phyloP scores from a whole-genome alignment of 2,797 vertebrate species.

The Phrynocephalus vlangalii region DNA sequence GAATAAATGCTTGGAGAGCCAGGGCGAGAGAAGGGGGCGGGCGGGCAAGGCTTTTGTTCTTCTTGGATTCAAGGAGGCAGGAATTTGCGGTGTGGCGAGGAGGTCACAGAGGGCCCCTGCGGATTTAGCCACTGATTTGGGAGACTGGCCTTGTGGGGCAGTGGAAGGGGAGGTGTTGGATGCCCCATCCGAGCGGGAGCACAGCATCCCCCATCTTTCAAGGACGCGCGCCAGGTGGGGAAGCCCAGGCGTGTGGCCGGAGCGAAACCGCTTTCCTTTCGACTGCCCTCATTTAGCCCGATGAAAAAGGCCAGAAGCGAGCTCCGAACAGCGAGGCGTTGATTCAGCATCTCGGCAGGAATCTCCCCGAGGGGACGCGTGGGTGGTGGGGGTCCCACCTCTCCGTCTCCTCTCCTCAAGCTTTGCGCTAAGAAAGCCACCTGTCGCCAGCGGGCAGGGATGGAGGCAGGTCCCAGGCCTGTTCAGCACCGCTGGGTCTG shows the following conservation, averaged over 20 bases:
- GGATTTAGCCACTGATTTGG: neutral
- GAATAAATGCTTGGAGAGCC: neutral
- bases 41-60: neutral
- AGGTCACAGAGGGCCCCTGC: no score
- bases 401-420: conserved; percentile 29
- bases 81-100: no score
- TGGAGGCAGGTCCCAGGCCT: neutral
- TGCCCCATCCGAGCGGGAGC: neutral
- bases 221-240: neutral
- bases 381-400: neutral
- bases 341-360: neutral
- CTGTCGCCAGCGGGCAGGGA: neutral
- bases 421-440: conserved; percentile 57
- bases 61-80: no score
- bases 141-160: no score
- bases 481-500: conserved; percentile 15
- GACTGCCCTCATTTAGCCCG: no score
- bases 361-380: neutral
- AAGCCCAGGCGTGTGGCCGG: neutral
- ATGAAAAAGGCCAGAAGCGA: neutral
- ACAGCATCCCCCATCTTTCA: neutral
- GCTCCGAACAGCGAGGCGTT: no score
- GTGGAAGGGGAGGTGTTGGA: neutral
- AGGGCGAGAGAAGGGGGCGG: neutral
- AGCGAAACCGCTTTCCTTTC: no score